phyloP scores from a whole-genome alignment of 2,113 vertebrate species.

The Gymnobelideus leadbeateri region DNA sequence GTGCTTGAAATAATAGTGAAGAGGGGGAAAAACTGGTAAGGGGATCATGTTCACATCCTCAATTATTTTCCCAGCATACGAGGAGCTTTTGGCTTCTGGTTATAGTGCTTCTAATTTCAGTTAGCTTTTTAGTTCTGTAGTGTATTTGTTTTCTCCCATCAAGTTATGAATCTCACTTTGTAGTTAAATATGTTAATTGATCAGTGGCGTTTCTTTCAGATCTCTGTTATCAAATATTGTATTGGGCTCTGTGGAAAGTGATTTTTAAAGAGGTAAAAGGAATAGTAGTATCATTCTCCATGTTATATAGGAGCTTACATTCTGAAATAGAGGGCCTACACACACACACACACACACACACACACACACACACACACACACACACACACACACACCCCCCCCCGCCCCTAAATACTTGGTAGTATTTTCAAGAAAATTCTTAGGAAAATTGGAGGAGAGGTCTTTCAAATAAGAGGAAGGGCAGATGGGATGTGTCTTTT shows the following conservation, averaged over 20 bases:
- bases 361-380: background rate
- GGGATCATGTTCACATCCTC: constrained; percentile 44
- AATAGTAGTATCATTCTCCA: background rate
- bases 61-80: constrained; percentile 54
- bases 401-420: background rate
- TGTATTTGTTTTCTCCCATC: constrained; percentile 11
- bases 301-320: constrained; percentile 26
- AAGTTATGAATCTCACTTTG: constrained; percentile 27
- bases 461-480: background rate
- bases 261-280: constrained; percentile 55
- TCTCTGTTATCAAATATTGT: constrained; percentile 42
- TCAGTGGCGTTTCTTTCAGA: constrained; percentile 45
- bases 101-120: constrained; percentile 43
- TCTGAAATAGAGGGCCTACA: constrained; percentile 8
- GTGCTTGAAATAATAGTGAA: constrained; percentile 51
- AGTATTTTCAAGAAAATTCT: background rate
- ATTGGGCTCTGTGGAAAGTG: constrained; percentile 33
- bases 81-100: constrained; percentile 62
- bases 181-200: constrained; percentile 33
- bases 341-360: background rate
- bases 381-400: background rate
- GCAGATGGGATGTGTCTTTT: background rate
- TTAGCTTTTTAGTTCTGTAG: constrained; percentile 41
- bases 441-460: background rate
- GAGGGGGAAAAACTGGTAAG: constrained; percentile 23